Evolutionary conservation across 2,113 vertebrate species (phyloP).

Genomic region (Platysternon megacephalum): DNA sequence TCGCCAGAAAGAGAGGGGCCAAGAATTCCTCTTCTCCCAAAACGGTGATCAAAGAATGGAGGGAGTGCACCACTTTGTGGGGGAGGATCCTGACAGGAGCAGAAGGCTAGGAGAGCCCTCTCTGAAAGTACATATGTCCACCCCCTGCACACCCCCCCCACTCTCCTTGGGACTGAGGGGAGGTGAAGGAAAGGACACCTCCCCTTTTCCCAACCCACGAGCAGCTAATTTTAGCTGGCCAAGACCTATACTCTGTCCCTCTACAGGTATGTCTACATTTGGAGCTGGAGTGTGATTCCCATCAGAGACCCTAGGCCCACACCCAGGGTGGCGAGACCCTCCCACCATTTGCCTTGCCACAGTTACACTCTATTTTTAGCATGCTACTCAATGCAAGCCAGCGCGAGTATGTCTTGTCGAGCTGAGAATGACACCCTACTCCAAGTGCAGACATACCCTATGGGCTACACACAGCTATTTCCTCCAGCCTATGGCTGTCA

Average conservation of each 20-base stretch:
- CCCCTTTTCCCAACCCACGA: fast-evolving
- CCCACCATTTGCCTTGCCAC: no score
- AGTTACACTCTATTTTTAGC: no score
- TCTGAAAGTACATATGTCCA: fast-evolving
- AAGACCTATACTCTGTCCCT: background rate
- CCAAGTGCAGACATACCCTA: background rate
- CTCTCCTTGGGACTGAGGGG: fast-evolving
- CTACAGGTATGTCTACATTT: no score
- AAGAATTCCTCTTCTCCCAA: background rate
- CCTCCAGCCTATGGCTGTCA: background rate
- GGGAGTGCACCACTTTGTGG: background rate
- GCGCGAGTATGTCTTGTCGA: no score
- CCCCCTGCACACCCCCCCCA: background rate
- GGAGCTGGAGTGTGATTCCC: no score
- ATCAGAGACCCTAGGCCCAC: no score
- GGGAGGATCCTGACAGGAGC: fast-evolving
- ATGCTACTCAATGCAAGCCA: no score
- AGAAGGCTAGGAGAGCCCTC: background rate
- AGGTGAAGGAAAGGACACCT: fast-evolving
- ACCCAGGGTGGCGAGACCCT: no score
- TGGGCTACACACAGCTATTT: background rate
- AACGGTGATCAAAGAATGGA: background rate
- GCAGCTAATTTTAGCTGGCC: background rate
- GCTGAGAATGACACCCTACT: no score
- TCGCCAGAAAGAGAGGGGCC: background rate